Evolutionary conservation across 2,797 vertebrate species (phyloP), one percentile per base, ranked within the genome.

Genomic region (Notamacropus eugenii): DNA sequence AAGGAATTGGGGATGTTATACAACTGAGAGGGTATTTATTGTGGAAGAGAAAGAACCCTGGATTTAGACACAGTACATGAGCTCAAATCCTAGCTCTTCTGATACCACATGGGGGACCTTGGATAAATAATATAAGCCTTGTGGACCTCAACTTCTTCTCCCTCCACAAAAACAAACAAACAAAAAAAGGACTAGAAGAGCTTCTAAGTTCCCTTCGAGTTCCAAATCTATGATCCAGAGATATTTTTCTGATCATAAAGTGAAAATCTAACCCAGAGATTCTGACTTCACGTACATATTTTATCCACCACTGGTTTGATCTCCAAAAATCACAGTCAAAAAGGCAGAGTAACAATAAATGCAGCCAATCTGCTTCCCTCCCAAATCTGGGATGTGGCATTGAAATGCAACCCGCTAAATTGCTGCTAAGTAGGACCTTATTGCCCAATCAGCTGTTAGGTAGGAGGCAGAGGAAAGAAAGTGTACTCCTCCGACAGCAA

Each of bases 211-310:
- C 40, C 22, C 2, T 87, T 87, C 40, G 12, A 27, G 3, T 9
- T 27, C 74, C 40, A 87, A 87, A 50, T 87, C 40, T 87, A 46
- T 87, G 74, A 87, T 27, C 5, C 87, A 56, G 40, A 54, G 56
- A 59, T 90, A 10, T 59, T 93, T 96, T 93, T 19, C 3, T 9
- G 94, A 90, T 4, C 27, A 96, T 54, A 91, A 9, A 92, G 12
- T 67, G 93, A 55, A 8, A 8, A 91, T 27, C 92, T 82, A 95
- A 87, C 59, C 4, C 22, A 91, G 55, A 13, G 58, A 46, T 59
- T 96, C 52, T 40, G 24, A 54, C 12, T 87, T 46, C 16, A 62
- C 55, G 0, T 0, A 0, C 29, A 54, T 24, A 91, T 87, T 93
- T 34, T 91, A 91, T 93, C 46, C 29, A 92, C 40, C 40, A 56